Conservation (phyloP, 2,113 vertebrate species). For the Potamarius usumacintae region DNA sequence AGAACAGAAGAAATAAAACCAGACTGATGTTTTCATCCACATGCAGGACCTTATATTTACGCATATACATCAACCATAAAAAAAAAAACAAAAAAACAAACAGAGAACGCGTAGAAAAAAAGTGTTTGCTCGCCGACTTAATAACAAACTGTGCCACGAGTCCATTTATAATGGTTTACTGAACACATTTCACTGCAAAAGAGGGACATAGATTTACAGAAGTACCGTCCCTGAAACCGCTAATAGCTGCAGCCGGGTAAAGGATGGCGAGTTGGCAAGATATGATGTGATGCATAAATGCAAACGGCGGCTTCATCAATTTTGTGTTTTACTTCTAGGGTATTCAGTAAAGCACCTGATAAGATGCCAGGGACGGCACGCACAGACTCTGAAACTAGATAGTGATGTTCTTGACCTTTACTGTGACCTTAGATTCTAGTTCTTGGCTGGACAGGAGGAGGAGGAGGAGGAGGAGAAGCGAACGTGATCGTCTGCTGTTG, state of each 20-base stretch:
- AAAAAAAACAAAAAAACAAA: background rate
- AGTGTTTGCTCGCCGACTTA: background rate
- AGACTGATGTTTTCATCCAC: slow-evolving; percentile 20
- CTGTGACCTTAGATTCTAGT: background rate
- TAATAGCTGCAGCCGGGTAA: background rate
- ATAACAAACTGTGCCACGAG: background rate
- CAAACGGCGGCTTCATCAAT: background rate
- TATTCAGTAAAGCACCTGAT: background rate
- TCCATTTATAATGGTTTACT: slow-evolving; percentile 1
- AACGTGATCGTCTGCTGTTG: background rate
- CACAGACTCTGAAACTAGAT: background rate
- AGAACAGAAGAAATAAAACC: slow-evolving; percentile 1
- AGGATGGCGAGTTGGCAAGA: background rate
- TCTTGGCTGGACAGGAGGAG: background rate
- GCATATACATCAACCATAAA: background rate
- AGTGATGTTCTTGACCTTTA: too few species aligned
- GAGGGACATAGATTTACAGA: background rate
- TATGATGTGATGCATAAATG: background rate
- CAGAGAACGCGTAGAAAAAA: background rate
- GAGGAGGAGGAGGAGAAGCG: background rate
- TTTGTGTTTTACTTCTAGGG: background rate
- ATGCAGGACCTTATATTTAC: background rate
- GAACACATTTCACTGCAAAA: background rate
- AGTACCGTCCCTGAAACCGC: background rate
- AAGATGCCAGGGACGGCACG: background rate